A percentile compares a stretch with the other conserved stretches of the same genome.
These are phyloP conservation scores for Oxycera nigricornis DNA, from an alignment of 2,888 invertebrate genomes.

Conservation along the genomic window DNA sequence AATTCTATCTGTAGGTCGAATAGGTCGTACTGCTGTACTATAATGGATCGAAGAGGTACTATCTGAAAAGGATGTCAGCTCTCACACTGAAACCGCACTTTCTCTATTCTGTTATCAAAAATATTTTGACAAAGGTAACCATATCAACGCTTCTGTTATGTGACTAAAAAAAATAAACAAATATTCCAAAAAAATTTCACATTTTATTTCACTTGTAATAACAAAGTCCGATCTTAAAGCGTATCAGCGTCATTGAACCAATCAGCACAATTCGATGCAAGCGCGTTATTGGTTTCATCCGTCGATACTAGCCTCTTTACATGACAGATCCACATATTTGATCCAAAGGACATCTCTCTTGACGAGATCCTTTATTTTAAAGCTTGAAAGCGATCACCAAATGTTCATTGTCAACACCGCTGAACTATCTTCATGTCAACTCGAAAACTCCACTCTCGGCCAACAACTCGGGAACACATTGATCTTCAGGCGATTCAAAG, in stretches of 20 bases:
- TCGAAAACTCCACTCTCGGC: slow-evolving; percentile 24
- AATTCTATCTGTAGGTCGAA: too few relatives aligned
- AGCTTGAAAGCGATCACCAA: slow-evolving; percentile 24
- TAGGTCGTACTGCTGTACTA: too few relatives aligned
- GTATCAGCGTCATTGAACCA: neutral
- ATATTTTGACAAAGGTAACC: too few relatives aligned
- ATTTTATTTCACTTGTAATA: neutral
- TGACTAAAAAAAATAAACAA: too few relatives aligned
- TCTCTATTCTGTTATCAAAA: too few relatives aligned
- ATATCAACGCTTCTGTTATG: too few relatives aligned
- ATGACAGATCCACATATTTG: neutral
- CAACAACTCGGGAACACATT: slow-evolving; percentile 47
- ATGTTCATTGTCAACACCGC: neutral
- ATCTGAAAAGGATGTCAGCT: too few relatives aligned
- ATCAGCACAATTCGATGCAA: neutral
- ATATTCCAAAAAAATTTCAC: neutral
- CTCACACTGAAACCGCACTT: too few relatives aligned
- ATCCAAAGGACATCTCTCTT: neutral
- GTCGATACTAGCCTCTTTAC: neutral
- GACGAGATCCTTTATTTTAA: slow-evolving; percentile 14
- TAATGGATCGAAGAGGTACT: too few relatives aligned
- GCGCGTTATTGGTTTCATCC: neutral
- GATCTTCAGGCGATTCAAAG: slow-evolving; percentile 56
- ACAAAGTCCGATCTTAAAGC: slow-evolving; percentile 1
- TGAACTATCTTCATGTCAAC: slow-evolving; percentile 34